Base-by-base conservation (phyloP, 2,797 vertebrate genomes). In the Nannoperca australis region DNA sequence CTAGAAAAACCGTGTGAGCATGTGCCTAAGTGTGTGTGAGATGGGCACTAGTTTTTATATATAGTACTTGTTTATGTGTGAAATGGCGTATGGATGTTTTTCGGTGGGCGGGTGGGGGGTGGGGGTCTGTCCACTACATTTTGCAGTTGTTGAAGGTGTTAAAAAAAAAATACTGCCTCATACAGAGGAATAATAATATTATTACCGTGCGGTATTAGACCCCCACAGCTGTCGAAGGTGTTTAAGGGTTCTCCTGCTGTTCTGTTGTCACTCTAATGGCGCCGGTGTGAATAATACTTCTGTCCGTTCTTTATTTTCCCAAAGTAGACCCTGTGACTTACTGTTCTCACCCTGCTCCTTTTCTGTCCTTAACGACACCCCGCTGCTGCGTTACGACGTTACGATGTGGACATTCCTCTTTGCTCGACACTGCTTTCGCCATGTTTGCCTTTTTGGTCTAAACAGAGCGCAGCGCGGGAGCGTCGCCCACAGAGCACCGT, bases 361-460 rank as follows among this genome's bases (percentile, higher is more conserved):
- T 36, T 62, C 13, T 24, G 8, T 62, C 56, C 60, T 53, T 56
- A 78, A 84, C 2, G 12, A 76, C 64, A 24, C 72, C 66, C 82
- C 0, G 5, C 68, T 62, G 69, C 55, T 63, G 1, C 59, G 65
- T 82, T 78, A 70, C 63, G 50, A 1, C 59, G 65, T 82, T 78
- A 70, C 63, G 54, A 3, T 49, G 42, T 20, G 17, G 50, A 55
- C 66, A 53, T 70, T 59, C 47, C 70, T 73, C 56, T 49, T 32
- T 18, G 30, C 44, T 70, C 12, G 14, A 24, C 73, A 12, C 22
- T 30, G 55, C 51, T 55, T 68, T 66, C 56, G 22, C 69, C 60
- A 42, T 50, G 68, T 89, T 76, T 78, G 71, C 67, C 47, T 76
- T 88, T 78, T 27, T 54, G 3, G 38, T 44, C 13, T 71, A 49